phyloP scores from a whole-genome alignment of 2,113 vertebrate genomes.

The Oreochromis tanganicae region DNA sequence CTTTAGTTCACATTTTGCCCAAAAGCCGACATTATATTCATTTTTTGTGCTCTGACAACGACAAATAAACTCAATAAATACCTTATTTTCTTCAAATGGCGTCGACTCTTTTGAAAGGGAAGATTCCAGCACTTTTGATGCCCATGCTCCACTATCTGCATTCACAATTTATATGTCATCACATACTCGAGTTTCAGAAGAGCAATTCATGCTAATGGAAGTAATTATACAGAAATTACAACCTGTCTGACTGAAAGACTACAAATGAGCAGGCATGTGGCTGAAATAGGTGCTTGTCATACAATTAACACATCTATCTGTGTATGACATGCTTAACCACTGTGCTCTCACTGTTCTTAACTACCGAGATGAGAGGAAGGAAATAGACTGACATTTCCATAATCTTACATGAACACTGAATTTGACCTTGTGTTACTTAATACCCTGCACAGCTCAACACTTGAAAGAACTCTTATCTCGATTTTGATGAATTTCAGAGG shows the following conservation, averaged over 20 bases:
- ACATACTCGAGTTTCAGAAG: constrained; percentile 42
- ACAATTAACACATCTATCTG: constrained; percentile 41
- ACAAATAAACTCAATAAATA: constrained; percentile 10
- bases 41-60: neutral
- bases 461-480: constrained; percentile 65
- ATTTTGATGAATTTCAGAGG: constrained; percentile 62
- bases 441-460: constrained; percentile 55
- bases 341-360: constrained; percentile 6
- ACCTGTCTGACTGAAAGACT: constrained; percentile 53
- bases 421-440: constrained; percentile 67
- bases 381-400: constrained; percentile 61
- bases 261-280: constrained; percentile 43
- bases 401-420: constrained; percentile 60
- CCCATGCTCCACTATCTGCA: constrained; percentile 13
- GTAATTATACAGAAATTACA: constrained; percentile 65
- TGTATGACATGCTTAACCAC: constrained; percentile 34
- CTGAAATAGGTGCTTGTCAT: constrained; percentile 38
- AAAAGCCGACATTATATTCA: neutral
- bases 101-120: neutral
- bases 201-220: constrained; percentile 56
- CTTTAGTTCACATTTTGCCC: neutral
- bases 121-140: constrained; percentile 1
- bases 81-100: neutral
- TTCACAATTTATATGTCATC: constrained; percentile 41
- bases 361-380: constrained; percentile 12